phyloP scores from a whole-genome alignment of 2,888 invertebrate species.

The Escarpia spicata region DNA sequence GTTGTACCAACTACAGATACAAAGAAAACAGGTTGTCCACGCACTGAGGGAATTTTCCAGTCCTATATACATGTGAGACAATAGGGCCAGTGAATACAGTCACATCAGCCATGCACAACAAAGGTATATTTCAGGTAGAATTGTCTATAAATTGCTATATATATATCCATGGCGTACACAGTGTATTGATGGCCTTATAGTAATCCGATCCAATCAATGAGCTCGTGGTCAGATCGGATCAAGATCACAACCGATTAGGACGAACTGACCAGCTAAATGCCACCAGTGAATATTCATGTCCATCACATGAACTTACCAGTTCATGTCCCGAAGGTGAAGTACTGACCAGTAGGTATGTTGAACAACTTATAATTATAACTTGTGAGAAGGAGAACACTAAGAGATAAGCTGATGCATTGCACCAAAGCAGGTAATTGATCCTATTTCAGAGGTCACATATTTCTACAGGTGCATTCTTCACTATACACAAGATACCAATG shows the following conservation, averaged over 20 bases:
- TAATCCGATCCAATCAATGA: not conserved
- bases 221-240: not conserved
- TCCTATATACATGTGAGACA: not conserved
- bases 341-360: not conserved
- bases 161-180: not conserved
- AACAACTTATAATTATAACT: slow-evolving; percentile 4
- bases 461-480: not conserved
- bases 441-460: not conserved
- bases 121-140: not conserved
- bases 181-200: not conserved
- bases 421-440: not conserved
- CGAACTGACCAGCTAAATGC: not conserved
- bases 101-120: not conserved
- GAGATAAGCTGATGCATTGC: not conserved
- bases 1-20: not conserved
- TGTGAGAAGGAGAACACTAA: not conserved
- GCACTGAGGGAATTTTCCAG: not conserved
- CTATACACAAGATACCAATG: not conserved
- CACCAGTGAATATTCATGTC: not conserved
- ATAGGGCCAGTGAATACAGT: not conserved
- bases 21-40: not conserved
- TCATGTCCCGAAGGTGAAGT: not conserved
- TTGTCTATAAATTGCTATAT: not conserved
- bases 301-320: not conserved
- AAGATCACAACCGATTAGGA: not conserved